Conservation (phyloP, 37 sponge, comb jelly and placozoan species). For the Chondrosia reniformis region DNA sequence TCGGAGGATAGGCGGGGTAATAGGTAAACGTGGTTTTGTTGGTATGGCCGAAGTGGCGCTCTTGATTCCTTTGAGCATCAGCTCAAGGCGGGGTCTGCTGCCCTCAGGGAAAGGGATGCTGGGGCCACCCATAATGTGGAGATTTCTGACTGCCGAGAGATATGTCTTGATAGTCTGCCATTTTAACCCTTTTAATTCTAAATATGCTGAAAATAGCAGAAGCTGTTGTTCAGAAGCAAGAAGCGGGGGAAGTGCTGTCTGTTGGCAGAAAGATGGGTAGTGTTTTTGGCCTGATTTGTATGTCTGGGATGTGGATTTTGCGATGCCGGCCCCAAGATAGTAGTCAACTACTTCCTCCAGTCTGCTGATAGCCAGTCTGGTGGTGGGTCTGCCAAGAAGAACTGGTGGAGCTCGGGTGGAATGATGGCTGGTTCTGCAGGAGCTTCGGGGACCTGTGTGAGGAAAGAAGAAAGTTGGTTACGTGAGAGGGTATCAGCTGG, state of each 20-base stretch:
- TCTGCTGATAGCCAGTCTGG: slow-evolving; percentile 49
- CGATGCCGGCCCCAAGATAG: not conserved
- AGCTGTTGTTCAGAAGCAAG: slow-evolving; percentile 34
- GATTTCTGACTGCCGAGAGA: slow-evolving; percentile 39
- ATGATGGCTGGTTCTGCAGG: not conserved
- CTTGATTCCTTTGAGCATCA: slow-evolving; percentile 40
- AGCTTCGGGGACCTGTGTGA: not conserved
- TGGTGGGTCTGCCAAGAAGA: slow-evolving; percentile 23
- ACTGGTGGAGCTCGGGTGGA: not conserved
- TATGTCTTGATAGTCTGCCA: slow-evolving; percentile 52
- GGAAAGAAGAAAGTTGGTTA: slow-evolving; percentile 6
- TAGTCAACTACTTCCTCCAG: slow-evolving; percentile 46
- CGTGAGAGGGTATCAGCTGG: slow-evolving; percentile 61
- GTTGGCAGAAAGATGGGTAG: slow-evolving; percentile 33
- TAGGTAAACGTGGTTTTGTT: slow-evolving; percentile 23
- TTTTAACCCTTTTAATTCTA: slow-evolving; percentile 18
- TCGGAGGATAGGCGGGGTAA: slow-evolving; percentile 33
- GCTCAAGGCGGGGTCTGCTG: slow-evolving; percentile 22
- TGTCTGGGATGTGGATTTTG: slow-evolving; percentile 41
- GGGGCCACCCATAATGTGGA: slow-evolving; percentile 33
- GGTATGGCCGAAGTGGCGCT: not conserved
- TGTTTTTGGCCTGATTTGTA: slow-evolving; percentile 31
- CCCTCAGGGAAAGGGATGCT: not conserved
- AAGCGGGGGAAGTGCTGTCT: slow-evolving; percentile 25
- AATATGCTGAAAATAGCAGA: slow-evolving; percentile 28